Conservation (phyloP, 2,797 vertebrate species). For the Periparus ater region DNA sequence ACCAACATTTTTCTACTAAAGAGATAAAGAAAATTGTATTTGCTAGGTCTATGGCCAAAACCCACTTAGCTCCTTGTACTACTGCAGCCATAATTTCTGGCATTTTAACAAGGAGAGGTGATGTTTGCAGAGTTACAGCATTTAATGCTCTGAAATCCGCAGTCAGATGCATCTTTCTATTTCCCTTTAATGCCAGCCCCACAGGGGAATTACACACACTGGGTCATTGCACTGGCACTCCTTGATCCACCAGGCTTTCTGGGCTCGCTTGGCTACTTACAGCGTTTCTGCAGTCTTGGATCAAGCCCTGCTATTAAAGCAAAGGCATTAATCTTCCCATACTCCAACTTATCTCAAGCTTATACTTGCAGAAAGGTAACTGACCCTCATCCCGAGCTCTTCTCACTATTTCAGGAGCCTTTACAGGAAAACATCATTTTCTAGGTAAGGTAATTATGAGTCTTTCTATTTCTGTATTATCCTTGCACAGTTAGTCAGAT, state of each 20-base stretch:
- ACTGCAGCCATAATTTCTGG: conserved; percentile 29
- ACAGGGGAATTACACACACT: conserved; percentile 26
- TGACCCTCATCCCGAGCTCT: neutral
- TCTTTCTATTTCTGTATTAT: neutral
- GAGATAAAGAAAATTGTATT: conserved; percentile 8
- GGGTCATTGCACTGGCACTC: conserved; percentile 62
- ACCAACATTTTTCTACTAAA: neutral
- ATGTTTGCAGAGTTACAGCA: conserved; percentile 42
- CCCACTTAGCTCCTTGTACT: conserved; percentile 8
- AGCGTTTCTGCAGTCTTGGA: conserved; percentile 7
- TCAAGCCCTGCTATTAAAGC: conserved; percentile 52
- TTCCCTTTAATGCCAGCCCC: conserved; percentile 23
- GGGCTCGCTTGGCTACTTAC: conserved; percentile 12
- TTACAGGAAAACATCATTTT: neutral
- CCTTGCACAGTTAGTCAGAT: neutral
- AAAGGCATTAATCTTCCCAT: conserved; percentile 60
- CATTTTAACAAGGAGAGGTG: conserved; percentile 42
- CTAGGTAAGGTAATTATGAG: conserved; percentile 7
- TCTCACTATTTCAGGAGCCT: neutral
- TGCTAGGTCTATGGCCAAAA: conserved; percentile 22
- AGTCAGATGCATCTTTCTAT: conserved; percentile 54
- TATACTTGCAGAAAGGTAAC: conserved; percentile 42
- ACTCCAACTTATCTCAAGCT: conserved; percentile 38
- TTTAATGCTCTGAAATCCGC: conserved; percentile 28
- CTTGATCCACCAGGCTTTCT: conserved; percentile 26